Conservation (phyloP, 2,888 invertebrate species). For the Gari tellinella region DNA sequence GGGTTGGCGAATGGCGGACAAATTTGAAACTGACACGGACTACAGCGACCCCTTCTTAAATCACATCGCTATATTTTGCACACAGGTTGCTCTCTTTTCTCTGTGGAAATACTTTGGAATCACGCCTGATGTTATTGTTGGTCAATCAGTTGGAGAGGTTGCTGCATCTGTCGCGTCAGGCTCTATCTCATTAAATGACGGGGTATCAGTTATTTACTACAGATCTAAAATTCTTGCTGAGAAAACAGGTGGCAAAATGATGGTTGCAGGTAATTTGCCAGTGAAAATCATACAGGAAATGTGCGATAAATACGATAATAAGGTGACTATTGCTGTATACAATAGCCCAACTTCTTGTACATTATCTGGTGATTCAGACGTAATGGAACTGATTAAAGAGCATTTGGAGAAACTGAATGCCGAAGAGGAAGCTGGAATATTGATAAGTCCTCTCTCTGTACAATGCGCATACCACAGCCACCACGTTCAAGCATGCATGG, state of each 20-base stretch:
- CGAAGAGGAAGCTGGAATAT: conserved; percentile 8
- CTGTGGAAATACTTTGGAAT: conserved; percentile 60
- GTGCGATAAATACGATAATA: conserved; percentile 8
- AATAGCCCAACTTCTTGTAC: conserved; percentile 62
- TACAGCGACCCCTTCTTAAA: conserved; percentile 51
- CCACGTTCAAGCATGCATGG: conserved; percentile 48
- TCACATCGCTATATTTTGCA: conserved; percentile 66
- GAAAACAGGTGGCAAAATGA: conserved; percentile 55
- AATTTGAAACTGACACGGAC: conserved; percentile 12
- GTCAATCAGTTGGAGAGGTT: conserved; percentile 71
- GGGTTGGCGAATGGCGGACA: conserved; percentile 15
- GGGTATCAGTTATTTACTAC: conserved; percentile 62
- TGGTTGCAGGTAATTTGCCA: conserved; percentile 18
- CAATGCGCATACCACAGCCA: conserved; percentile 71
- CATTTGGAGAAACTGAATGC: conserved; percentile 19
- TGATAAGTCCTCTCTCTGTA: conserved; percentile 53
- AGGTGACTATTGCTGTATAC: conserved; percentile 49
- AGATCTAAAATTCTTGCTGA: conserved; percentile 48
- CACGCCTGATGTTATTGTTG: conserved; percentile 53
- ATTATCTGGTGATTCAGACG: conserved; percentile 57
- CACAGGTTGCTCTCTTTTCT: conserved; percentile 52
- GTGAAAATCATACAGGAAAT: background rate
- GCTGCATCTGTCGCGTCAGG: conserved; percentile 63
- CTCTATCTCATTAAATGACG: conserved; percentile 45
- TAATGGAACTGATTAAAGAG: conserved; percentile 5